phyloP scores from a whole-genome alignment of 2,888 invertebrate species.

The Acronicta leporina region DNA sequence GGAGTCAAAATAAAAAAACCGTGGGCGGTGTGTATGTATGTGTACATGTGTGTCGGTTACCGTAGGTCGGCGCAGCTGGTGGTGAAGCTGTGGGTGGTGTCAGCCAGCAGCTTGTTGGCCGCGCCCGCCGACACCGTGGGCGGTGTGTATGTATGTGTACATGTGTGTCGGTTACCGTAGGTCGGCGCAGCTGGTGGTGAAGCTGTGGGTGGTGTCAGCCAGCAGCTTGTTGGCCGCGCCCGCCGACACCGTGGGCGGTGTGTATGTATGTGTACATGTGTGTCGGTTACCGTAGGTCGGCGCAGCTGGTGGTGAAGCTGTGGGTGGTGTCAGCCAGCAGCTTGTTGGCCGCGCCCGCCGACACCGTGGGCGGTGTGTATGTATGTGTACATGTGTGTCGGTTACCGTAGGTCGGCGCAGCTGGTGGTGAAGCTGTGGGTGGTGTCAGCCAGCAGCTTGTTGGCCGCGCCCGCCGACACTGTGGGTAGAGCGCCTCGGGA shows the following conservation, averaged over 20 bases:
- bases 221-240: slow-evolving; percentile 93
- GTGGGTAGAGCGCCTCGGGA: slow-evolving; percentile 95
- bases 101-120: slow-evolving; percentile 92
- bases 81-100: slow-evolving; percentile 91
- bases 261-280: no score
- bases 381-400: background rate
- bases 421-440: slow-evolving; percentile 91
- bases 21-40: no score
- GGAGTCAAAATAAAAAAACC: no score
- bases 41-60: slow-evolving; percentile 55
- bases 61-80: slow-evolving; percentile 91
- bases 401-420: slow-evolving; percentile 90
- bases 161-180: slow-evolving; percentile 77
- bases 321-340: slow-evolving; percentile 93
- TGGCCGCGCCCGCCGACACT: slow-evolving; percentile 93
- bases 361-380: slow-evolving; percentile 95
- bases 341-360: slow-evolving; percentile 93
- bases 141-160: no score
- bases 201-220: slow-evolving; percentile 91
- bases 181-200: slow-evolving; percentile 91
- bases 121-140: slow-evolving; percentile 93
- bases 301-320: slow-evolving; percentile 90
- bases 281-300: slow-evolving; percentile 88
- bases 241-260: slow-evolving; percentile 95
- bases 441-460: slow-evolving; percentile 92